Evolutionary conservation across 1,140 invertebrate species (phyloP).

Genomic region (Orussus abietinus): DNA sequence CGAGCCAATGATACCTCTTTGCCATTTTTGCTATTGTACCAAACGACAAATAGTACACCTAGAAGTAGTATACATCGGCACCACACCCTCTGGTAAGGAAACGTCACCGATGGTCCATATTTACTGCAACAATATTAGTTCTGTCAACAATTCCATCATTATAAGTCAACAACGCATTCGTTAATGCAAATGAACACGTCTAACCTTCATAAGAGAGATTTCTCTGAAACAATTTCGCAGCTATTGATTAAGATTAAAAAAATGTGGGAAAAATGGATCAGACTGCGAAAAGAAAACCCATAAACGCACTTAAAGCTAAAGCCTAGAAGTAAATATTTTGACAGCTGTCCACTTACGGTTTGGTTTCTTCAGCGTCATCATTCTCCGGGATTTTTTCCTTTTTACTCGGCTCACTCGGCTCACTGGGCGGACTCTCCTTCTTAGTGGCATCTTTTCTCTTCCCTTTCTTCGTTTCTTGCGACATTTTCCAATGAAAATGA

Average conservation of each 20-base stretch:
- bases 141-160: too few species aligned
- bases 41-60: slow-evolving; percentile 57
- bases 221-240: too few species aligned
- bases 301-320: too few species aligned
- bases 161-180: too few species aligned
- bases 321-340: too few species aligned
- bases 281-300: too few species aligned
- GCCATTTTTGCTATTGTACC: slow-evolving; percentile 62
- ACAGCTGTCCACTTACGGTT: slow-evolving; percentile 28
- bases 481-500: too few species aligned
- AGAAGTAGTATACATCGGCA: slow-evolving; percentile 52
- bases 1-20: slow-evolving; percentile 60
- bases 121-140: slow-evolving; percentile 34
- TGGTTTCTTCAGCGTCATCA: slow-evolving; percentile 11
- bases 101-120: slow-evolving; percentile 45
- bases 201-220: too few species aligned
- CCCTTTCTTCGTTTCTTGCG: slow-evolving; percentile 21
- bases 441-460: slow-evolving; percentile 28
- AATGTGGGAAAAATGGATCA: too few species aligned
- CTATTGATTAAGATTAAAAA: too few species aligned
- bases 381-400: slow-evolving; percentile 11
- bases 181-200: too few species aligned
- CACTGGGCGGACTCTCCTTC: slow-evolving; percentile 25
- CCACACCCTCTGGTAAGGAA: slow-evolving; percentile 51
- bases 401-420: slow-evolving; percentile 16